phyloP scores from a whole-genome alignment of 2,113 vertebrate species.

The Eolophus roseicapilla region DNA sequence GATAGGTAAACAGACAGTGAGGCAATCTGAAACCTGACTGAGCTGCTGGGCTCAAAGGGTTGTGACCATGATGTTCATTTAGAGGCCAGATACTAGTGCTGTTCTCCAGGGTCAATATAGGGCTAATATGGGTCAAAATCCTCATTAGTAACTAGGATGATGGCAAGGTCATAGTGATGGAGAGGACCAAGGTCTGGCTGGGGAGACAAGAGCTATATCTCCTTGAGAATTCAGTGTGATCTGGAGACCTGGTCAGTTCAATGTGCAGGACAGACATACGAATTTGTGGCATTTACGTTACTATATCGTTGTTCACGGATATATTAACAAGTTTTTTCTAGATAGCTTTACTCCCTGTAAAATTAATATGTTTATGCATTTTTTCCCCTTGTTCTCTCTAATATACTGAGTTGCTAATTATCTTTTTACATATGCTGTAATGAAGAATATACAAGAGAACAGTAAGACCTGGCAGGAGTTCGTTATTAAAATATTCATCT shows the following conservation, averaged over 20 bases:
- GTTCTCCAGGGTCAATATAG: background rate
- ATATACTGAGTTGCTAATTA: background rate
- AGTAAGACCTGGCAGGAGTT: background rate
- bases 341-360: background rate
- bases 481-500: background rate
- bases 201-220: background rate
- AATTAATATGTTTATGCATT: background rate
- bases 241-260: background rate
- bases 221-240: background rate
- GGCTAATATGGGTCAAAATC: background rate
- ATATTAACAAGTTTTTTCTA: too few relatives aligned
- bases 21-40: background rate
- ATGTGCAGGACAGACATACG: background rate
- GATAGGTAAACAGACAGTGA: background rate
- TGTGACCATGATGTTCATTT: background rate
- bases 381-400: background rate
- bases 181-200: accelerated
- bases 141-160: background rate
- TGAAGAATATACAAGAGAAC: background rate
- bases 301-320: too few relatives aligned
- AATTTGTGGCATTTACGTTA: background rate
- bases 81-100: background rate
- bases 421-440: background rate
- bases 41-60: background rate
- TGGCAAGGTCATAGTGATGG: background rate